phyloP scores from a whole-genome alignment of 2,113 vertebrate species.

The Saimiri boliviensis region DNA sequence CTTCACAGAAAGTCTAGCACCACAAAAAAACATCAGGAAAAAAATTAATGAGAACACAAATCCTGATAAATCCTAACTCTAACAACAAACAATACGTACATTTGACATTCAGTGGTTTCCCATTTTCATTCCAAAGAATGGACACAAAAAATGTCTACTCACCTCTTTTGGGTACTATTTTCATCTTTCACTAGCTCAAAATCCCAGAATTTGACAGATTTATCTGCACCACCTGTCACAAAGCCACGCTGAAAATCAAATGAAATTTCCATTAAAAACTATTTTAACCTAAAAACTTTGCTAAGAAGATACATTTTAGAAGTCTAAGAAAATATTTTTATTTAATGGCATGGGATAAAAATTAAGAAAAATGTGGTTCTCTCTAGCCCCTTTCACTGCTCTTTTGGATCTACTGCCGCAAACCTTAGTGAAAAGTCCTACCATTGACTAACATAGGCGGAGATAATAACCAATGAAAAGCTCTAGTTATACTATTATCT shows the following conservation, averaged over 20 bases:
- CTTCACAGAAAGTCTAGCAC: constrained; percentile 90
- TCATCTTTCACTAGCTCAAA: constrained; percentile 96
- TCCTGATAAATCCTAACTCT: background rate
- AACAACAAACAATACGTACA: background rate
- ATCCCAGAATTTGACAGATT: constrained; percentile 97
- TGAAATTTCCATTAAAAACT: constrained; percentile 24
- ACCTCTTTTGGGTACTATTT: constrained; percentile 90
- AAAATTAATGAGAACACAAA: background rate
- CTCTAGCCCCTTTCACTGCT: background rate
- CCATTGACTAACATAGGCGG: background rate
- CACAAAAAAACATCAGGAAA: background rate
- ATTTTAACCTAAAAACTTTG: background rate
- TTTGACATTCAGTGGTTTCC: background rate
- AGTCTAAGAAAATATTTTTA: background rate
- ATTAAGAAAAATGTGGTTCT: background rate
- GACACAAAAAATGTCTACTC: constrained; percentile 12
- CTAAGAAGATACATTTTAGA: background rate
- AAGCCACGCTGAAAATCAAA: constrained; percentile 90
- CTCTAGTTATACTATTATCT: background rate
- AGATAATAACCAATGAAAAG: background rate
- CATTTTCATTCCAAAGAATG: background rate
- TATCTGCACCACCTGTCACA: constrained; percentile 95
- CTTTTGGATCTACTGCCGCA: background rate
- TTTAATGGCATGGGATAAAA: background rate
- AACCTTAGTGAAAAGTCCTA: background rate